Percentiles rank a stretch among this genome's conserved stretches.
Conservation (phyloP, 2,113 vertebrate genomes). For the Hyperoodon ampullatus region DNA sequence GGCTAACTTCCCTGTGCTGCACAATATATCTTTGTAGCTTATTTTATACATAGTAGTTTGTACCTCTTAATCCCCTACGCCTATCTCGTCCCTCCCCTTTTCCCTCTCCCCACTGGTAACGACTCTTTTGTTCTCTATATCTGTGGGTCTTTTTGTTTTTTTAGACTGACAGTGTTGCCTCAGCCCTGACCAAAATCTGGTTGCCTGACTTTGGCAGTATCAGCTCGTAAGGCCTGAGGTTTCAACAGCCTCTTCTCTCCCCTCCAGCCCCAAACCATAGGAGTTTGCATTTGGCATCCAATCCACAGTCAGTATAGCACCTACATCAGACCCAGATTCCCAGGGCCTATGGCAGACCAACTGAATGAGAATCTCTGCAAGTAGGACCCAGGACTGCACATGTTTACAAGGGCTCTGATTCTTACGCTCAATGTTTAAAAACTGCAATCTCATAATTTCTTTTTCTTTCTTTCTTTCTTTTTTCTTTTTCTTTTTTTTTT, state of each 20-base stretch:
- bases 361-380: not conserved
- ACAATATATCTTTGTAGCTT: not conserved
- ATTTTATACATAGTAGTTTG: not conserved
- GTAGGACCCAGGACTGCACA: not conserved
- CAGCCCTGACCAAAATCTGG: not conserved
- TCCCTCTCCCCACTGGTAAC: not conserved
- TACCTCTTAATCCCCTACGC: not conserved
- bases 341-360: not conserved
- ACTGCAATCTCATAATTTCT: not conserved
- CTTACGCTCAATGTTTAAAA: slow-evolving; percentile 39
- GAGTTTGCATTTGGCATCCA: not conserved
- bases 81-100: not conserved
- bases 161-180: not conserved
- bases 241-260: not conserved
- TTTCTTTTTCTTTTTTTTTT: not conserved
- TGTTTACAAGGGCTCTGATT: not conserved
- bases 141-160: not conserved
- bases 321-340: not conserved
- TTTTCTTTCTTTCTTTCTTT: not conserved
- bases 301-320: not conserved
- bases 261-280: not conserved
- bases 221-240: not conserved
- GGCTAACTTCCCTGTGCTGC: not conserved
- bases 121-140: not conserved
- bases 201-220: too few relatives aligned